These are phyloP conservation scores for Dromiciops gliroides DNA, from an alignment of 2,113 vertebrate genomes.

Conservation along the genomic window DNA sequence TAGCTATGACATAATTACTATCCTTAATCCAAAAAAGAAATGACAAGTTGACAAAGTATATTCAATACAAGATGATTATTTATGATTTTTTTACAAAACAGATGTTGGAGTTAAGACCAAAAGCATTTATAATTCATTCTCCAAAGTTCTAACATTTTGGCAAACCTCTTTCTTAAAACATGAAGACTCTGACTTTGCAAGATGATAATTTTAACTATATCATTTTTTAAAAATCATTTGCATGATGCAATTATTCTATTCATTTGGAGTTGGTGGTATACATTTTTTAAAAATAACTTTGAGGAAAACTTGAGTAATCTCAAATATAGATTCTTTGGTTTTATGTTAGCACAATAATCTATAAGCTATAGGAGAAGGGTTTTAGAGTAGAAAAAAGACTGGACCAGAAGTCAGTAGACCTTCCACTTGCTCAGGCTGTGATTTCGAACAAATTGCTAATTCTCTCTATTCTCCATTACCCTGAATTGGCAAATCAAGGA, in stretches of 20 bases:
- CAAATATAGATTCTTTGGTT: slow-evolving; percentile 47
- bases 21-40: slow-evolving; percentile 71
- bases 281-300: slow-evolving; percentile 15
- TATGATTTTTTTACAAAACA: slow-evolving; percentile 62
- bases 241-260: slow-evolving; percentile 44
- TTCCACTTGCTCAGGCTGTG: not conserved
- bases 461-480: not conserved
- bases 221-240: slow-evolving; percentile 21
- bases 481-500: not conserved
- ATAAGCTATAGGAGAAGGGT: slow-evolving; percentile 19
- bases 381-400: not conserved
- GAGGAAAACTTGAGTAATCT: not conserved
- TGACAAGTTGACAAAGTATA: slow-evolving; percentile 67
- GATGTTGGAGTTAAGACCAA: slow-evolving; percentile 71
- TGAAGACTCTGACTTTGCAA: slow-evolving; percentile 49
- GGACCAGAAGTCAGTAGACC: not conserved
- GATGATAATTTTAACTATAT: slow-evolving; percentile 44
- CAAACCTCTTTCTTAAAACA: slow-evolving; percentile 69
- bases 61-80: slow-evolving; percentile 63
- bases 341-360: slow-evolving; percentile 27
- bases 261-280: not conserved
- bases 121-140: slow-evolving; percentile 62
- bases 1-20: slow-evolving; percentile 61
- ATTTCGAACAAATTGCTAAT: not conserved
- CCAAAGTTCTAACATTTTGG: slow-evolving; percentile 52